Percentiles rank a stretch among this genome's conserved stretches.
These are phyloP conservation scores for Drosophila borealis DNA, from an alignment of 2,888 invertebrate genomes.

Conservation along the genomic window DNA sequence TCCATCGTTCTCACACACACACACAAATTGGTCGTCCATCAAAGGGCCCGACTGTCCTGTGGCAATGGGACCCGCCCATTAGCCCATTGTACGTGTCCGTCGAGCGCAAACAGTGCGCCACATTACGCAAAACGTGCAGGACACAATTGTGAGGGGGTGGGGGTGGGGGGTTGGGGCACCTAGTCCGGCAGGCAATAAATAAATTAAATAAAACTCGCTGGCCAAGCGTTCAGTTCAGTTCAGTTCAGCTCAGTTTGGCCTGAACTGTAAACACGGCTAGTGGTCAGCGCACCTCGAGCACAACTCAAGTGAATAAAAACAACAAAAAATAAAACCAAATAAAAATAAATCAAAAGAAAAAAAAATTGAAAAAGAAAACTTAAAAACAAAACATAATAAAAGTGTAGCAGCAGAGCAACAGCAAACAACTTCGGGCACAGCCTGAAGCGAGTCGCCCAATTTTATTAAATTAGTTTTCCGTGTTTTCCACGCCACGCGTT, in stretches of 20 bases:
- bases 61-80: background rate
- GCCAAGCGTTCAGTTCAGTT: conserved; percentile 26
- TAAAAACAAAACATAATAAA: conserved; percentile 10
- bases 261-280: conserved; percentile 61
- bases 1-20: conserved; percentile 46
- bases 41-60: background rate
- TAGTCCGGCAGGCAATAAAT: conserved; percentile 60
- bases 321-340: background rate
- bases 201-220: conserved; percentile 61
- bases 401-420: conserved; percentile 2
- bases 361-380: conserved; percentile 3
- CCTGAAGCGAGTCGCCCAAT: conserved; percentile 1
- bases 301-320: conserved; percentile 35
- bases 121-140: conserved; percentile 35
- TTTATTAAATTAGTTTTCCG: conserved; percentile 53
- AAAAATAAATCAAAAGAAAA: conserved; percentile 1
- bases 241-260: conserved; percentile 56
- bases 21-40: conserved; percentile 59
- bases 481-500: conserved; percentile 4
- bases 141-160: background rate
- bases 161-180: too few species aligned
- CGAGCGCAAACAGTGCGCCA: conserved; percentile 35
- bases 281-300: conserved; percentile 46
- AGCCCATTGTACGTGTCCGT: conserved; percentile 45
- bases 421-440: background rate